These are phyloP conservation scores for Pyrocoelia pectoralis DNA, from an alignment of 2,888 invertebrate species.

Conservation along the genomic window DNA sequence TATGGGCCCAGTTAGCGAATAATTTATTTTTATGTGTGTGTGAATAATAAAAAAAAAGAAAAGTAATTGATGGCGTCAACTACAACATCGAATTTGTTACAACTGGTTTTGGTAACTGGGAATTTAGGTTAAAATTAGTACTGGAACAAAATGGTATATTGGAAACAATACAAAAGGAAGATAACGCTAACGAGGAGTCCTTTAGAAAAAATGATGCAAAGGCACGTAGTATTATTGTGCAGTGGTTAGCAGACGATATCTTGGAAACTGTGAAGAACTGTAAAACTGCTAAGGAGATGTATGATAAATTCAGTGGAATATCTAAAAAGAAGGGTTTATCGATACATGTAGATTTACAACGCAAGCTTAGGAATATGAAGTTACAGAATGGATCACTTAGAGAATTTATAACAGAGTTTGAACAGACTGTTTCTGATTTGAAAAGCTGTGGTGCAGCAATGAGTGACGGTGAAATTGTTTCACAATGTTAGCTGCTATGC, in stretches of 20 bases:
- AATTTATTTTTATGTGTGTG: background rate
- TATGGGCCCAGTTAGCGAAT: background rate
- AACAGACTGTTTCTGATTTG: slow-evolving; percentile 6
- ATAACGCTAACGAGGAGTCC: background rate
- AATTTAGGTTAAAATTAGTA: background rate
- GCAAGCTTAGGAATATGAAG: slow-evolving; percentile 2
- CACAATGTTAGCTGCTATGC: slow-evolving; percentile 3
- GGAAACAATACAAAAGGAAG: slow-evolving; percentile 2
- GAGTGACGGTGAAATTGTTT: slow-evolving; percentile 3
- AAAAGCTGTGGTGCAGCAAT: slow-evolving; percentile 4
- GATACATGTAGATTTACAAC: background rate
- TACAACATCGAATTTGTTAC: no score
- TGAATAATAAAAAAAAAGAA: no score
- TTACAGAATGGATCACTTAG: background rate
- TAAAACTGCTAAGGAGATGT: slow-evolving; percentile 8
- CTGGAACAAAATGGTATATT: slow-evolving; percentile 9
- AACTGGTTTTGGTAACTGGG: background rate
- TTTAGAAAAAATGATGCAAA: slow-evolving; percentile 1
- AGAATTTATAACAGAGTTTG: slow-evolving; percentile 4
- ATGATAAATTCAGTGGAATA: background rate
- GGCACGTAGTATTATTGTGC: slow-evolving; percentile 1
- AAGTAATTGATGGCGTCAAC: no score
- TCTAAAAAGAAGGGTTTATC: background rate
- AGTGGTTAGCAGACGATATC: slow-evolving; percentile 2
- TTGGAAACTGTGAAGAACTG: background rate